A percentile compares a stretch with the other conserved stretches of the same genome.
These are phyloP conservation scores for Bovichtus diacanthus DNA, from an alignment of 2,797 vertebrate species.

Conservation along the genomic window DNA sequence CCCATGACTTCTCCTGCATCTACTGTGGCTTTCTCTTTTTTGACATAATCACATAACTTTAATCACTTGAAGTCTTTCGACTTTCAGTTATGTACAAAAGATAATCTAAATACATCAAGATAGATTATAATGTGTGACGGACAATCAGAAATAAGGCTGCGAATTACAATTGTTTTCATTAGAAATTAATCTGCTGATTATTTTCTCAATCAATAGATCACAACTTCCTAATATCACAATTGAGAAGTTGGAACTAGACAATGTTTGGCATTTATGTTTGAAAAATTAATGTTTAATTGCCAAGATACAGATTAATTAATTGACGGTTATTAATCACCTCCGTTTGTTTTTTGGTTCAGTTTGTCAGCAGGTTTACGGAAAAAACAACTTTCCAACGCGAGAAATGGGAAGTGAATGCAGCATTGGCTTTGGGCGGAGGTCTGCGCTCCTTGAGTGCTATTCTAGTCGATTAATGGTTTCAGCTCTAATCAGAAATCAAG, in stretches of 20 bases:
- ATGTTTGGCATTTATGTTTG: neutral
- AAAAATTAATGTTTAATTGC: neutral
- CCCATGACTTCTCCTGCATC: neutral
- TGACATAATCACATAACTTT: neutral
- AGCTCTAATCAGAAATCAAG: neutral
- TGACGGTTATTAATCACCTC: too few relatives aligned
- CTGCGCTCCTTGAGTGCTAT: too few relatives aligned
- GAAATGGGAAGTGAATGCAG: too few relatives aligned
- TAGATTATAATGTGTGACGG: neutral
- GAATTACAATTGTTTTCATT: neutral
- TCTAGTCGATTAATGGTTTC: too few relatives aligned
- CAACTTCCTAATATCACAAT: neutral
- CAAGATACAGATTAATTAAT: neutral
- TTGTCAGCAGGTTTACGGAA: too few relatives aligned
- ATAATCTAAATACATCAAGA: neutral
- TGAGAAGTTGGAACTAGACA: neutral
- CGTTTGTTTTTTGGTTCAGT: too few relatives aligned
- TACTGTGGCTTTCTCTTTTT: neutral
- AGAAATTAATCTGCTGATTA: too few relatives aligned
- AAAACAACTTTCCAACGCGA: too few relatives aligned
- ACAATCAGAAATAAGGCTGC: neutral
- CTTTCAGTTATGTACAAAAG: neutral
- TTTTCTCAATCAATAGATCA: neutral
- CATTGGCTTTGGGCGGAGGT: too few relatives aligned
- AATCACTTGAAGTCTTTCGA: too few relatives aligned